A percentile compares a stretch with the other conserved stretches of the same genome.
Evolutionary conservation across 1,140 invertebrate genomes (phyloP).

Genomic region (Phortica variegata): DNA sequence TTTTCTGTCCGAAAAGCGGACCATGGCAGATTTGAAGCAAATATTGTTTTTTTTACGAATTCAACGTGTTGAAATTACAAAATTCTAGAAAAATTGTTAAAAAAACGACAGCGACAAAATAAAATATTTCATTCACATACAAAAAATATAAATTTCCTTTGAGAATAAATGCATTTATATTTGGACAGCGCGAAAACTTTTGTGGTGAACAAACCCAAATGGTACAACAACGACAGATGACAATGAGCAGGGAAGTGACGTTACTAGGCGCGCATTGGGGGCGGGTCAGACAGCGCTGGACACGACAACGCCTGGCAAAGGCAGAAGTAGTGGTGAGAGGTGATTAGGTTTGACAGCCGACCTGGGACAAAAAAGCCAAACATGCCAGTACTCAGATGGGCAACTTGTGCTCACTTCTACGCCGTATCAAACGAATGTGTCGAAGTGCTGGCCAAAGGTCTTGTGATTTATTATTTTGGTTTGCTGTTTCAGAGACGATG

Average conservation of each 20-base stretch:
- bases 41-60: constrained; percentile 11
- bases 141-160: constrained; percentile 48
- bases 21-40: constrained; percentile 2
- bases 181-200: constrained; percentile 9
- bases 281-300: too few species aligned
- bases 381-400: constrained; percentile 9
- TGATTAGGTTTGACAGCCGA: constrained; percentile 51
- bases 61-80: constrained; percentile 52
- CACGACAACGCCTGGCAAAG: too few species aligned
- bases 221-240: constrained; percentile 8
- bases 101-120: constrained; percentile 32
- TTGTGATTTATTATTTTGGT: too few species aligned
- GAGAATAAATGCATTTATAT: constrained; percentile 38
- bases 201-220: neutral
- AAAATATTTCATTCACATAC: constrained; percentile 49
- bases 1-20: too few species aligned
- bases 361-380: constrained; percentile 45
- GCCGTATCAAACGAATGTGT: too few species aligned
- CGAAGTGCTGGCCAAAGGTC: too few species aligned
- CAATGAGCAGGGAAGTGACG: constrained; percentile 17
- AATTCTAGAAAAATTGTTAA: constrained; percentile 39
- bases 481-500: too few species aligned
- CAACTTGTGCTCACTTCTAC: too few species aligned
- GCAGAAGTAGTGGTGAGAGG: constrained; percentile 29
- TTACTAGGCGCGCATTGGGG: constrained; percentile 2